Evolutionary conservation across 1,140 invertebrate species (phyloP).

Genomic region (Diabrotica virgifera): DNA sequence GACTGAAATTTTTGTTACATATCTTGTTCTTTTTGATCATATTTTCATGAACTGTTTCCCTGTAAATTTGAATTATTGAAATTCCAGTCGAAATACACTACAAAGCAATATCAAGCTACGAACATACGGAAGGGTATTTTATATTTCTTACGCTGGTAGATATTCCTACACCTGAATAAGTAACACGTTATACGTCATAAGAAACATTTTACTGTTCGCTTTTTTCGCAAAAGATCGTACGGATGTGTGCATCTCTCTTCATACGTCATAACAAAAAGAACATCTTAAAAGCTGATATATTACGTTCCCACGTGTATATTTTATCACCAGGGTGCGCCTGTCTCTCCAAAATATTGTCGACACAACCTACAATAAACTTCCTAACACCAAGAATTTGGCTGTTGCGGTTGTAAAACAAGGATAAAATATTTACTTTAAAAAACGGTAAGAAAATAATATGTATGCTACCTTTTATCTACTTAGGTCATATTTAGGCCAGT

Average conservation of each 20-base stretch:
- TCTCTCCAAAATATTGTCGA: neutral
- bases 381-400: neutral
- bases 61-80: too few relatives aligned
- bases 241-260: neutral
- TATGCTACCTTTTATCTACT: neutral
- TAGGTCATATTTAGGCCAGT: neutral
- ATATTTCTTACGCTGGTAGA: too few relatives aligned
- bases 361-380: neutral
- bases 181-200: too few relatives aligned
- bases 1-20: too few relatives aligned
- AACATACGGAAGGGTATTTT: too few relatives aligned
- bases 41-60: too few relatives aligned
- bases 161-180: too few relatives aligned
- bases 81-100: too few relatives aligned
- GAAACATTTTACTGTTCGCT: too few relatives aligned
- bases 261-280: slow-evolving; percentile 1
- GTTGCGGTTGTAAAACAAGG: neutral
- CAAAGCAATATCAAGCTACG: too few relatives aligned
- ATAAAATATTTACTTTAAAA: neutral
- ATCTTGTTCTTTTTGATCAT: too few relatives aligned
- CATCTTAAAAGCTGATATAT: neutral
- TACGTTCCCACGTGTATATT: neutral
- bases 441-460: neutral
- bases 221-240: neutral
- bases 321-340: neutral